phyloP scores from a whole-genome alignment of 2,113 vertebrate species.

The Anoplopoma fimbria region DNA sequence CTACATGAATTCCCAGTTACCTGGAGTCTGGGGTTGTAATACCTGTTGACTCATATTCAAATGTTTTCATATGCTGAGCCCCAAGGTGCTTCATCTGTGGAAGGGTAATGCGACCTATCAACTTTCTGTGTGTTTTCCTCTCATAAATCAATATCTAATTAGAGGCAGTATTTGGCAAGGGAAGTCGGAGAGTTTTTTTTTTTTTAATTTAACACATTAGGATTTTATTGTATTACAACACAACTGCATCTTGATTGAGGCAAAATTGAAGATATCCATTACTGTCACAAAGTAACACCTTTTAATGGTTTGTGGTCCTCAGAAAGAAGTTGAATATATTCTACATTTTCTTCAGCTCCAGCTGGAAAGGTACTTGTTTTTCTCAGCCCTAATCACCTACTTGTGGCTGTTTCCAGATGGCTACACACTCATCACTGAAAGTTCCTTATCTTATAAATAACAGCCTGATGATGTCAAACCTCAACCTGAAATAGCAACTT shows the following conservation, averaged over 20 bases:
- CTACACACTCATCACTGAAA: slow-evolving; percentile 19
- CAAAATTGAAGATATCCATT: slow-evolving; percentile 22
- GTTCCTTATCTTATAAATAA: slow-evolving; percentile 10
- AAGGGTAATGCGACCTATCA: neutral
- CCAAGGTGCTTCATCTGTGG: neutral
- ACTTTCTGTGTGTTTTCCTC: slow-evolving; percentile 7
- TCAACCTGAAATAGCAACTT: neutral
- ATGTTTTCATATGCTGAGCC: neutral
- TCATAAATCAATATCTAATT: slow-evolving; percentile 45
- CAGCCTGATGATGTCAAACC: slow-evolving; percentile 9
- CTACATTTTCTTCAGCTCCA: slow-evolving; percentile 23
- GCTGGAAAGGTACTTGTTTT: slow-evolving; percentile 34
- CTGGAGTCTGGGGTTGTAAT: neutral
- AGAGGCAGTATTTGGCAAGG: neutral
- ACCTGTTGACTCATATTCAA: slow-evolving; percentile 7
- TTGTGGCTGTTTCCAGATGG: slow-evolving; percentile 56
- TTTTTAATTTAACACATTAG: slow-evolving; percentile 14
- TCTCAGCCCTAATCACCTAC: slow-evolving; percentile 57
- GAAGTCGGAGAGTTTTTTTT: neutral
- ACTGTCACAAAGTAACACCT: slow-evolving; percentile 27
- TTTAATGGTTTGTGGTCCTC: slow-evolving; percentile 16
- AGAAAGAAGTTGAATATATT: slow-evolving; percentile 17
- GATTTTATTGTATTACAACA: neutral
- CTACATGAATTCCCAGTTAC: neutral
- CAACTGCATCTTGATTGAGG: slow-evolving; percentile 8